phyloP scores from a whole-genome alignment of 2,113 vertebrate species.

The Ardeotis arabs region DNA sequence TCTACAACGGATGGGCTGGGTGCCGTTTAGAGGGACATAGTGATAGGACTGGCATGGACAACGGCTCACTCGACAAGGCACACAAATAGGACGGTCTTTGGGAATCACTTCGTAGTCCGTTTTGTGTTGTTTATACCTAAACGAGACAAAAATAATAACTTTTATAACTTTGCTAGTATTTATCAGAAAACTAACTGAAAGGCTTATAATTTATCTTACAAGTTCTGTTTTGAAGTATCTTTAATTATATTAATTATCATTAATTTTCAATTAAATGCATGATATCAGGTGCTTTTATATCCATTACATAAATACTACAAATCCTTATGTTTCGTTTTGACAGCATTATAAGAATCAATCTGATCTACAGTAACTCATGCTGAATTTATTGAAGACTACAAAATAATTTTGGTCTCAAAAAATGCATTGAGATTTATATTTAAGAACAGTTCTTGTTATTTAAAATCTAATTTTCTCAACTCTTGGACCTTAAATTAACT shows the following conservation, averaged over 20 bases:
- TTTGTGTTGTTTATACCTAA: conserved; percentile 91
- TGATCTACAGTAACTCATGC: background rate
- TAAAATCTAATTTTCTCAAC: background rate
- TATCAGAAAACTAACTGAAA: background rate
- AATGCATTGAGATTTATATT: background rate
- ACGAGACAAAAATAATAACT: background rate
- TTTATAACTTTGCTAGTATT: background rate
- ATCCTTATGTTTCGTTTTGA: background rate
- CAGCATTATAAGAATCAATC: background rate
- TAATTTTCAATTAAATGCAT: background rate
- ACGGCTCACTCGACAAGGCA: conserved; percentile 78
- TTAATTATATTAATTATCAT: background rate
- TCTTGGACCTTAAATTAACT: background rate
- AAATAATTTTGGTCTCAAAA: background rate
- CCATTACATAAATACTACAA: background rate
- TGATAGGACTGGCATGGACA: conserved; percentile 81
- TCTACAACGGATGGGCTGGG: conserved; percentile 82
- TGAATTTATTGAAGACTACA: background rate
- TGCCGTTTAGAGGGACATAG: conserved; percentile 80
- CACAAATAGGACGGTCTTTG: conserved; percentile 73
- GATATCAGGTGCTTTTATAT: background rate
- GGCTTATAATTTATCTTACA: background rate
- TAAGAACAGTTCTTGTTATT: background rate
- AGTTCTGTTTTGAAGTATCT: background rate
- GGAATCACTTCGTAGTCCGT: conserved; percentile 86